Conservation (phyloP, 2,888 invertebrate genomes). For the Drosophila histrio region DNA sequence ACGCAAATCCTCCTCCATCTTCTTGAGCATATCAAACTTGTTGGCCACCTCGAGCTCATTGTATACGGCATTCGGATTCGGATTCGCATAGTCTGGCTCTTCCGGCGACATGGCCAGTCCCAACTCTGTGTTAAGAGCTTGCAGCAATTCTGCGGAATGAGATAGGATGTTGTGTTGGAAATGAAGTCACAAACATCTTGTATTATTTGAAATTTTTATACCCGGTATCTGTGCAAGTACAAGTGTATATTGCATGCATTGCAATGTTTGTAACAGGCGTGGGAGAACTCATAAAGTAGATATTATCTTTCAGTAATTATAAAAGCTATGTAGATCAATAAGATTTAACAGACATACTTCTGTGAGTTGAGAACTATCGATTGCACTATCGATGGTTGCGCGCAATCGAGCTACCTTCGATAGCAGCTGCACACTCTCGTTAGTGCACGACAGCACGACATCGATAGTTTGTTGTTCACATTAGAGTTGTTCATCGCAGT, state of each 20-base stretch:
- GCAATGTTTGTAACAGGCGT: background rate
- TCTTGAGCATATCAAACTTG: slow-evolving; percentile 80
- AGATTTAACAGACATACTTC: too few species aligned
- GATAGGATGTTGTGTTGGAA: background rate
- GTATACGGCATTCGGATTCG: slow-evolving; percentile 66
- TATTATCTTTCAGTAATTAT: too few species aligned
- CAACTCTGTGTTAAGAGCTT: slow-evolving; percentile 78
- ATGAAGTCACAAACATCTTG: slow-evolving; percentile 17
- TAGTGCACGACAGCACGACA: too few species aligned
- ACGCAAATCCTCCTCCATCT: slow-evolving; percentile 81
- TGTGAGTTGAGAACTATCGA: too few species aligned
- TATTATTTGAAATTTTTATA: slow-evolving; percentile 40
- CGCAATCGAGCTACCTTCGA: too few species aligned
- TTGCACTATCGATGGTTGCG: too few species aligned
- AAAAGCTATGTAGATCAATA: too few species aligned
- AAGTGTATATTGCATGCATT: background rate
- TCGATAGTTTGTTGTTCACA: too few species aligned
- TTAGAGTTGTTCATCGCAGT: too few species aligned
- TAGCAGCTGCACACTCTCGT: too few species aligned
- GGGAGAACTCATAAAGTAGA: too few species aligned
- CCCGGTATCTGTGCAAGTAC: background rate
- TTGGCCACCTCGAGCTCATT: slow-evolving; percentile 80
- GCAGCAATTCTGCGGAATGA: slow-evolving; percentile 70
- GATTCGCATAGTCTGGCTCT: slow-evolving; percentile 76
- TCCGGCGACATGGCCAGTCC: slow-evolving; percentile 47